Base-by-base conservation (phyloP, 2,888 invertebrate genomes). In the Cepaea hortensis region DNA sequence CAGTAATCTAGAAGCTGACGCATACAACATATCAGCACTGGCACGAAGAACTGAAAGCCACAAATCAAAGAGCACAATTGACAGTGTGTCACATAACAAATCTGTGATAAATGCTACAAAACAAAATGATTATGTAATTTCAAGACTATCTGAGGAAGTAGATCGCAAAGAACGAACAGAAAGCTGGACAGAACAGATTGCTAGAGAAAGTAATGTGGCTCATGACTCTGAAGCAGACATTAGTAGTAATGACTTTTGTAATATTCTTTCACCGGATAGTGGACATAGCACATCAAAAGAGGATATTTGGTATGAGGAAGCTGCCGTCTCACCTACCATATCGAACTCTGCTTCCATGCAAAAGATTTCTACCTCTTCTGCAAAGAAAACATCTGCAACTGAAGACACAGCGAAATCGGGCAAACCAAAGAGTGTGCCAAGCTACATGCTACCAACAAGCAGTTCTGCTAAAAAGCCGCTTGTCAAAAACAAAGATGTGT, bases 1-100 rank as follows among this genome's bases (percentile, higher is more conserved):
- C 89, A 94, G 94, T 88, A 93, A 92, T 0, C 88, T 93, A 46
- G 94, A 94, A 81, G 92, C 93, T 9, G 93, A 93, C 80, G 15
- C n/a, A 50, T 73, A 84, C 15, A 88, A 88, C 20, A 90, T 91
- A 0, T 90, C 91, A 11, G 90, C 85, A 7, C 84, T 90, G 46
- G 79, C 89, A 48, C 89, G 91, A 70, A 90, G 90, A 46, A 87
- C 87, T 35, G 90, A 89, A 13, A 75, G 65, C 65, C 61, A 76
- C 15, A 65, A 72, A 18, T 55, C 62, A 11, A 88, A 86, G 50
- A 62, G 70, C 1, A 72, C 55, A 5, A 48, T n/a, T 6, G 87
- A 85, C 6, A 77, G 65, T 48, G 15, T 65, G 11, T 23, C 68
- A 4, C 75, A 65, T 20, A 86, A 87, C 5, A 87, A 87, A 70